Evolutionary conservation across 2,797 vertebrate species (phyloP).

Genomic region (Channa striata): DNA sequence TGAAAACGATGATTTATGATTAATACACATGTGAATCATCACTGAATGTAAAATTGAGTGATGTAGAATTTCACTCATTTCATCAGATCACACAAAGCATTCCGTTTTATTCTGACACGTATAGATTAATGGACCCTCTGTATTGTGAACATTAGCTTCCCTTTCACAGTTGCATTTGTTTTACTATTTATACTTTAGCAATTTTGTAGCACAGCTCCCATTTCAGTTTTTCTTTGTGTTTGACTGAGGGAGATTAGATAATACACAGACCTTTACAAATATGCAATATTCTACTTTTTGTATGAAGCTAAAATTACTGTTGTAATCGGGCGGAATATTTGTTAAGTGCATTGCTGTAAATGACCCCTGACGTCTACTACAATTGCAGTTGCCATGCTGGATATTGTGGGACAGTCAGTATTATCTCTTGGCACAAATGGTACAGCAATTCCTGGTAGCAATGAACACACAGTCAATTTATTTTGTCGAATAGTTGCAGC

Average conservation of each 20-base stretch:
- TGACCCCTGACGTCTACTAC: slow-evolving; percentile 1
- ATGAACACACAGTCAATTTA: slow-evolving; percentile 15
- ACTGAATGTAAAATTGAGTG: slow-evolving; percentile 41
- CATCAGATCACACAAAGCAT: slow-evolving; percentile 17
- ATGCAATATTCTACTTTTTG: not conserved
- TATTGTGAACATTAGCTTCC: slow-evolving; percentile 9
- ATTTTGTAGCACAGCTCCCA: not conserved
- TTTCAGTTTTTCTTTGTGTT: slow-evolving; percentile 12
- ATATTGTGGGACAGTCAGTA: slow-evolving; percentile 18
- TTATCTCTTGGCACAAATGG: slow-evolving; percentile 46
- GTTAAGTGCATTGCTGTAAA: not conserved
- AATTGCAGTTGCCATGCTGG: not conserved
- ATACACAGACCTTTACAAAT: not conserved
- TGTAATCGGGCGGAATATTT: slow-evolving; percentile 1
- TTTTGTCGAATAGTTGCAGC: slow-evolving; percentile 27
- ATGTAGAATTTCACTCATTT: slow-evolving; percentile 39
- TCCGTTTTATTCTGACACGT: slow-evolving; percentile 38
- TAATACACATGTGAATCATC: slow-evolving; percentile 44
- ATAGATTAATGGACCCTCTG: slow-evolving; percentile 33
- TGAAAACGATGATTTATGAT: slow-evolving; percentile 38
- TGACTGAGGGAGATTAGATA: slow-evolving; percentile 2
- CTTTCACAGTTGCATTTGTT: slow-evolving; percentile 4
- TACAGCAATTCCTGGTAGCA: slow-evolving; percentile 26
- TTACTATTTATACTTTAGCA: not conserved
- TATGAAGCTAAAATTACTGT: slow-evolving; percentile 1